Percentiles rank a stretch among this genome's conserved stretches.
phyloP scores from a whole-genome alignment of 2,113 vertebrate species.

The Atlantisia rogersi region DNA sequence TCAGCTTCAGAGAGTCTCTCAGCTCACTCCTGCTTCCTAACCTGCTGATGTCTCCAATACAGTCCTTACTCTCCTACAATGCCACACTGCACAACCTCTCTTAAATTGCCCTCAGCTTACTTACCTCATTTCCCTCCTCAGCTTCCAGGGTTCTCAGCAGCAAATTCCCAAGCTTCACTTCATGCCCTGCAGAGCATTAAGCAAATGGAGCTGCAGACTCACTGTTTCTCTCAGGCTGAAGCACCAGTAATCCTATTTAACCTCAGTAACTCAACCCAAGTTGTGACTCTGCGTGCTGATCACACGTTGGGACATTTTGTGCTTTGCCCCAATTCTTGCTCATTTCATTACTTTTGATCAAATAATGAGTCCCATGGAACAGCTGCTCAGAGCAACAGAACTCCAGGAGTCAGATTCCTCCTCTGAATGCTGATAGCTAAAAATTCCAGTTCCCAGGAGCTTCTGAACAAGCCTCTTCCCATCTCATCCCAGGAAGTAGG shows the following conservation, averaged over 20 bases:
- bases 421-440: not conserved
- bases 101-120: not conserved
- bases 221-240: fast-evolving
- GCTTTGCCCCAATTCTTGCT: not conserved
- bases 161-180: not conserved
- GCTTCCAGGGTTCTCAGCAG: not conserved
- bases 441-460: not conserved
- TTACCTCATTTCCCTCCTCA: not conserved
- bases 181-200: not conserved
- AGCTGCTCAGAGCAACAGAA: not conserved
- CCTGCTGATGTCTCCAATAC: fast-evolving
- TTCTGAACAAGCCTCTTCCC: not conserved
- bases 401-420: not conserved
- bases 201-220: not conserved
- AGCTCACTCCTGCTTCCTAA: not conserved
- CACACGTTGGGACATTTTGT: not conserved
- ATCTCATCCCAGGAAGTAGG: not conserved
- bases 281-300: not conserved
- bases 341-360: not conserved
- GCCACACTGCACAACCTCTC: not conserved
- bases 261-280: not conserved
- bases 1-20: not conserved
- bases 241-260: not conserved
- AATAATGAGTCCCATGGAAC: fast-evolving
- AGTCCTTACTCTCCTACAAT: too few relatives aligned